A percentile compares a stretch with the other conserved stretches of the same genome.
Conservation (phyloP, 2,797 vertebrate genomes). For the Enteromius treurensis region DNA sequence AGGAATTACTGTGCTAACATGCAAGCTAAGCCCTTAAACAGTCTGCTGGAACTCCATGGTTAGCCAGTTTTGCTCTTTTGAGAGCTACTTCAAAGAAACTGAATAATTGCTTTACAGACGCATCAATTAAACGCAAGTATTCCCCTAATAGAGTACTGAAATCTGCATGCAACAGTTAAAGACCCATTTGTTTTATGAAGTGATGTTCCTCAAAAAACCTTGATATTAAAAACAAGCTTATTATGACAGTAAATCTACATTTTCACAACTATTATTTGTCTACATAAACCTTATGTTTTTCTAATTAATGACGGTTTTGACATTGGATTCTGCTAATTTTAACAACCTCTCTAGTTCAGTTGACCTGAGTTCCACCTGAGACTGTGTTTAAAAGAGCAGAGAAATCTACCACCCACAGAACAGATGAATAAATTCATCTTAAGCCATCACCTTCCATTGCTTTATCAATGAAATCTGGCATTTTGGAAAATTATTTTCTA, state of each 20-base stretch:
- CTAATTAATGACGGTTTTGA: background rate
- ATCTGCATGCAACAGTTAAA: constrained; percentile 17
- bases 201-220: background rate
- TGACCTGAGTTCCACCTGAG: constrained; percentile 35
- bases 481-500: background rate
- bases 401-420: background rate
- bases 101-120: constrained; percentile 32
- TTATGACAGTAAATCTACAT: background rate
- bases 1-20: constrained; percentile 39
- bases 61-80: constrained; percentile 34
- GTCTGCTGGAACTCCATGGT: constrained; percentile 40
- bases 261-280: background rate
- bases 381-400: background rate
- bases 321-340: background rate
- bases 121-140: background rate
- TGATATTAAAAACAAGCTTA: background rate
- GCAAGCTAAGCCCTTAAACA: constrained; percentile 35
- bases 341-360: background rate
- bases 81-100: constrained; percentile 30
- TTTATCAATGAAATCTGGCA: background rate
- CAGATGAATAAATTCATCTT: background rate
- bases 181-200: background rate
- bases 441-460: constrained; percentile 12
- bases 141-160: background rate
- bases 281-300: background rate